A percentile compares a stretch with the other conserved stretches of the same genome.
Evolutionary conservation across 2,888 invertebrate species (phyloP).

Genomic region (Ariolimax columbianus): DNA sequence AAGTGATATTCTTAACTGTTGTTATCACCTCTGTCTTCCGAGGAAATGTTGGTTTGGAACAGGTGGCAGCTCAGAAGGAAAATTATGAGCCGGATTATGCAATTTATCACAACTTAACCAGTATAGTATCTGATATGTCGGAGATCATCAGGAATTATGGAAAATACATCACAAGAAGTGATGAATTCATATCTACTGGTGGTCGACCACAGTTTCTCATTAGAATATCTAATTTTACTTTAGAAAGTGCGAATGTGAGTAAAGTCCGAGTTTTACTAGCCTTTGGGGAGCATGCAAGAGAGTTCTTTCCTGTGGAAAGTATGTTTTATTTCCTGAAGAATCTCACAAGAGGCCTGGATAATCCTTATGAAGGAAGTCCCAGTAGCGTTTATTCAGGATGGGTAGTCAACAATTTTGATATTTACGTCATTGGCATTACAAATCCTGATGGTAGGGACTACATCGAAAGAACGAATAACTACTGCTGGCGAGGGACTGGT

Average conservation of each 20-base stretch:
- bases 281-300: slow-evolving; percentile 77
- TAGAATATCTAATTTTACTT: slow-evolving; percentile 70
- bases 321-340: slow-evolving; percentile 69
- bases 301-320: slow-evolving; percentile 76
- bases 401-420: slow-evolving; percentile 68
- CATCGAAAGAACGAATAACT: slow-evolving; percentile 71
- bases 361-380: slow-evolving; percentile 39
- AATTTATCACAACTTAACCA: slow-evolving; percentile 70
- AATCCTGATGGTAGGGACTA: slow-evolving; percentile 76
- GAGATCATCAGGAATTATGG: slow-evolving; percentile 61
- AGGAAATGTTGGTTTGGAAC: slow-evolving; percentile 50
- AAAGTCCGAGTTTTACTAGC: slow-evolving; percentile 71
- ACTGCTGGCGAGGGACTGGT: slow-evolving; percentile 76
- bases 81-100: slow-evolving; percentile 71
- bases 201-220: slow-evolving; percentile 66
- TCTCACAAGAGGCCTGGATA: slow-evolving; percentile 61
- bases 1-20: not conserved
- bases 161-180: slow-evolving; percentile 62
- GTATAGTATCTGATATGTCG: slow-evolving; percentile 57
- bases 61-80: slow-evolving; percentile 74
- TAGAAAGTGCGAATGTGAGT: not conserved
- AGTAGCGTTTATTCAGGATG: slow-evolving; percentile 56
- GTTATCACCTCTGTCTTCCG: not conserved
- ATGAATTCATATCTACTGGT: slow-evolving; percentile 62
- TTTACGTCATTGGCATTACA: slow-evolving; percentile 71